phyloP scores from a whole-genome alignment of 2,797 vertebrate genomes.

The Danio choprae region DNA sequence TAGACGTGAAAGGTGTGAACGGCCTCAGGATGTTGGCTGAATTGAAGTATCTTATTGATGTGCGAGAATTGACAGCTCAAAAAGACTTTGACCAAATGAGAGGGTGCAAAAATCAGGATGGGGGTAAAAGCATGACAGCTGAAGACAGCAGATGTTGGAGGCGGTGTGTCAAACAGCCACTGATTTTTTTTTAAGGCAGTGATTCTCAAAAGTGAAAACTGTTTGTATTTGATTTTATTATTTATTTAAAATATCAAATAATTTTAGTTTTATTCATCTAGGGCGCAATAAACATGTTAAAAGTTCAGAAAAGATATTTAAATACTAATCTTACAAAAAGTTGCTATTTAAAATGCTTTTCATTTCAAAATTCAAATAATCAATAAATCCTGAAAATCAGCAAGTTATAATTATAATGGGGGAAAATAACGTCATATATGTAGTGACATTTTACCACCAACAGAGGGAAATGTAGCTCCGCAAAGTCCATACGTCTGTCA shows the following conservation, averaged over 20 bases:
- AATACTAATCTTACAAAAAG: no score
- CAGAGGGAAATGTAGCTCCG: conserved; percentile 29
- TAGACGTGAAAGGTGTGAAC: conserved; percentile 6
- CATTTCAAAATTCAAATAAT: no score
- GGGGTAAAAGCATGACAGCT: conserved; percentile 18
- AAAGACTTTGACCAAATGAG: conserved; percentile 53
- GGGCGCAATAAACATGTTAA: no score
- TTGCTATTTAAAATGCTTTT: no score
- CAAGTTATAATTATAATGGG: background rate
- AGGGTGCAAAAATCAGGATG: conserved; percentile 34
- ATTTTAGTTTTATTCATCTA: no score
- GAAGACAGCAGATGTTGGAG: conserved; percentile 26
- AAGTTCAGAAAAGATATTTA: no score
- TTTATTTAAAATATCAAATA: no score
- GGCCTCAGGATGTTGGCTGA: background rate
- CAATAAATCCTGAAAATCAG: no score
- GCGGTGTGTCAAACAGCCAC: background rate
- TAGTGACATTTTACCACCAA: conserved; percentile 23
- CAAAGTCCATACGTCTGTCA: background rate
- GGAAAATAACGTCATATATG: background rate
- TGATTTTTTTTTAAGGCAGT: no score
- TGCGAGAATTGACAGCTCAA: conserved; percentile 53
- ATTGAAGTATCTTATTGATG: background rate
- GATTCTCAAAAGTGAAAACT: no score
- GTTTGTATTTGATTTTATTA: no score